Base-by-base conservation (phyloP, 2,888 invertebrate species). In the Mechanitis mazaeus region DNA sequence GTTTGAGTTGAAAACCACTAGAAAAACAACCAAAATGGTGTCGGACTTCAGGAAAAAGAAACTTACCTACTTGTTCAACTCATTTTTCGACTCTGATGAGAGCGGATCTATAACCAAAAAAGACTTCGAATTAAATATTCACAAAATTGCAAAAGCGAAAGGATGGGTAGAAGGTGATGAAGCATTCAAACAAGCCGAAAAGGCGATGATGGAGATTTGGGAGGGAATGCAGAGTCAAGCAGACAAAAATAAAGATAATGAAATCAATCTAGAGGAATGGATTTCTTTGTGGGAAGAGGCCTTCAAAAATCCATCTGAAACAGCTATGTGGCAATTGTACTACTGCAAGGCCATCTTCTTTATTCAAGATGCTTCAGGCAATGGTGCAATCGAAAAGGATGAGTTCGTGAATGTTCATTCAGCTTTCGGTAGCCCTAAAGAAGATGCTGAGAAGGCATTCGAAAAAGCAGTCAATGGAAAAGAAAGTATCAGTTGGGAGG, bases 21-120 rank as follows among this genome's bases (percentile, higher is more conserved):
- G 11, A 28, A 35, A 20, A 45, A 57, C 47, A n/a, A 45, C 6
- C 50, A 87, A 82, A 78, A 88, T 88, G 87, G 94, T 95, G 84
- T 95, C 96, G 70, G 95, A 95, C 72, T 97, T 96, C 87, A 94
- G 96, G 80, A 95, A 94, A 90, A 95, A 95, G 92, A 97, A 97
- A 85, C 92, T 96, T 50, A 92, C 95, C 71, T 95, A 95, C 85
- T 94, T 96, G 61, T 97, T 96, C 92, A 94, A 94, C 80, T 94
- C 95, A 55, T 96, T 96, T 89, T 96, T 96, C 75, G 97, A 97
- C 91, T 94, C 94, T 69, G 95, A 97, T 85, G 93, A 94, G 78
- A 97, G 96, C 83, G 97, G 97, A 12, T 93, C 93, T 66, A 95
- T 97, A 70, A 96, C 97, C 76, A 94, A 94, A 81, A 94, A 95